These are phyloP conservation scores for Hydrotaea cyrtoneurina DNA, from an alignment of 2,888 invertebrate species.

Conservation along the genomic window DNA sequence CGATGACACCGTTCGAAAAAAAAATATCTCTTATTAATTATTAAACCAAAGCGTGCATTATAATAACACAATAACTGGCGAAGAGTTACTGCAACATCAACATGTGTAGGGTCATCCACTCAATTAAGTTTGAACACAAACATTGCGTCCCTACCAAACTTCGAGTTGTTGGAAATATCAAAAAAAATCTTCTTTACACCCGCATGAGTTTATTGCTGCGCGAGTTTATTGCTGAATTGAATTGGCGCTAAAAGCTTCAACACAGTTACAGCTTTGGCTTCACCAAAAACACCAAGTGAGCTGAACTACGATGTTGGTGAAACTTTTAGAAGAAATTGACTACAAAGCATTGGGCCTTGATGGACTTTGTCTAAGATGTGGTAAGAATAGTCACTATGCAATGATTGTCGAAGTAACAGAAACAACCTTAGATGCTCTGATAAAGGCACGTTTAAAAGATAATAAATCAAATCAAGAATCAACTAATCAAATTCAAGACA, in stretches of 20 bases:
- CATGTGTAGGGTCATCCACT: background rate
- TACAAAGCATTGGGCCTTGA: constrained; percentile 2
- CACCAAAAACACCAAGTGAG: constrained; percentile 43
- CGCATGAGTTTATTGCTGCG: constrained; percentile 43
- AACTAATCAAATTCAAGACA: constrained; percentile 13
- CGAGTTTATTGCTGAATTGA: constrained; percentile 49
- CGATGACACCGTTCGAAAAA: no score
- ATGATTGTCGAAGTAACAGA: constrained; percentile 10
- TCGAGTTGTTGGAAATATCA: constrained; percentile 36
- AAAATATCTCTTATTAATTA: no score
- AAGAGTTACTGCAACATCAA: no score
- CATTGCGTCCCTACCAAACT: constrained; percentile 48
- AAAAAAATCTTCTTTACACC: constrained; percentile 49
- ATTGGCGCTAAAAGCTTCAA: constrained; percentile 46
- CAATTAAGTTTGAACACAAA: constrained; percentile 10
- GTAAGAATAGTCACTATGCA: constrained; percentile 9
- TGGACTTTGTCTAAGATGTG: constrained; percentile 31
- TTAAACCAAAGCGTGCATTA: no score
- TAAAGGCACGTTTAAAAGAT: background rate
- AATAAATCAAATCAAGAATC: background rate
- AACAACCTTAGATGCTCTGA: background rate
- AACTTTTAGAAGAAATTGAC: constrained; percentile 14
- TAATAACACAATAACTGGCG: no score
- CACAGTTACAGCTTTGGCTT: constrained; percentile 40
- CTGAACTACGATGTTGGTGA: constrained; percentile 45